Evolutionary conservation across 2,113 vertebrate genomes (phyloP), one percentile per base, ranked within the genome.

Genomic region (Hippopotamus amphibius): DNA sequence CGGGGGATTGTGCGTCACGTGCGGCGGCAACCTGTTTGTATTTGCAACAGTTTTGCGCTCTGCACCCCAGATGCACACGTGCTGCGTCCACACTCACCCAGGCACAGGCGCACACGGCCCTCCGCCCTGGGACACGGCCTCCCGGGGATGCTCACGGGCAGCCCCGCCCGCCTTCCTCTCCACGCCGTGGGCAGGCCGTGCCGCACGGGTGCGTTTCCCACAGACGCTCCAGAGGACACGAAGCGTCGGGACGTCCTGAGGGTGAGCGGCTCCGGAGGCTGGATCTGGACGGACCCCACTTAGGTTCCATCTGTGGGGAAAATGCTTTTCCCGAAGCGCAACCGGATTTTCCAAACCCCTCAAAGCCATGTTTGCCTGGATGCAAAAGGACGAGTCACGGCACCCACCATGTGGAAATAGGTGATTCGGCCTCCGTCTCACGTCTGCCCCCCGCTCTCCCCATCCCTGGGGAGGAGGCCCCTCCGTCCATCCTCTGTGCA

Each of bases 21-120:
- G 87, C 13, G 61, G 90, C 88, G 97, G 98, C 97, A 98, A 98
- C 97, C 97, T 98, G 98, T 98, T 98, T 97, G 93, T 98, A 13
- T 91, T 97, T 97, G 90, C 97, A 98, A 96, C 85, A 98, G 93
- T 97, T 98, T 95, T 83, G 86, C n/a, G 69, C 66, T 93, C 57
- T 95, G 96, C 1, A 6, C 9, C 17, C 15, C 17, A 74, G 16
- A 55, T 3, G 3, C 74, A 61, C 22, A 8, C 7, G 2, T n/a
- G 2, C 76, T 2, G 0, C 2, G 1, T n/a, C 48, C 0, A 3
- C 48, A 22, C 0, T 1, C 76, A n/a, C 0, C 10, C 30, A 53
- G 30, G 30, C 1, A 0, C 76, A 79, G 0, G 3, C 76, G 16
- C 1, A 13, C 71, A 4, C 10, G 30, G 76, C 48, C 10, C 30